Percentiles rank a stretch among this genome's conserved stretches.
Evolutionary conservation across 2,888 invertebrate species (phyloP).

Genomic region (Eupithecia insigniata): DNA sequence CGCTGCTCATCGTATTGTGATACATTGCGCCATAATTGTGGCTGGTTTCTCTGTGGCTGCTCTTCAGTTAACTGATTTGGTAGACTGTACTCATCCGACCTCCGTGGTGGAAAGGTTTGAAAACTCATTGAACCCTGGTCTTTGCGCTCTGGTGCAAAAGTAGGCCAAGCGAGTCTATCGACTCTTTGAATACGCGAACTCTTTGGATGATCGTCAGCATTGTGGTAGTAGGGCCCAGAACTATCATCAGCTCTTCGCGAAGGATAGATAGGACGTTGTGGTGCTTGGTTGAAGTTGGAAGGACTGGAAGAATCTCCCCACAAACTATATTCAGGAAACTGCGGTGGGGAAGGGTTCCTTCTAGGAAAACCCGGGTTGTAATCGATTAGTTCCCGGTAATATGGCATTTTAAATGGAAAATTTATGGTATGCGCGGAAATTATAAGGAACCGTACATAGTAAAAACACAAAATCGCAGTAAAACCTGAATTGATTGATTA

Average conservation of each 20-base stretch:
- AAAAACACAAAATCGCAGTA: neutral
- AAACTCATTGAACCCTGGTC: neutral
- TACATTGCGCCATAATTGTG: neutral
- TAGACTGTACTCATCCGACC: neutral
- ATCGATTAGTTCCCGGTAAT: neutral
- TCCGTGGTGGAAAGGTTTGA: neutral
- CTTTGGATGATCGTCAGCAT: neutral
- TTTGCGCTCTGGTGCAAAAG: neutral
- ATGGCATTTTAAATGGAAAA: neutral
- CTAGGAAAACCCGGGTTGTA: constrained; percentile 8
- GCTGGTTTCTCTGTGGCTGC: neutral
- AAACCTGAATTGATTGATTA: neutral
- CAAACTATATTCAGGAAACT: constrained; percentile 41
- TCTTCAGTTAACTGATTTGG: neutral
- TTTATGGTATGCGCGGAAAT: neutral
- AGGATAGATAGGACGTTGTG: neutral
- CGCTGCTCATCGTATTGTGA: neutral
- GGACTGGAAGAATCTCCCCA: constrained; percentile 35
- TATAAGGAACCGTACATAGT: neutral
- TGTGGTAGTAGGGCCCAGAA: neutral
- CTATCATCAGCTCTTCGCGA: neutral
- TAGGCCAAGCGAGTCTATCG: neutral
- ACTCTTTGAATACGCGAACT: neutral
- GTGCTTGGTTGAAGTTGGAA: neutral
- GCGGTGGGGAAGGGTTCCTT: constrained; percentile 18